Conservation (phyloP, 1,140 invertebrate genomes). For the Eupristina koningsbergeri region DNA sequence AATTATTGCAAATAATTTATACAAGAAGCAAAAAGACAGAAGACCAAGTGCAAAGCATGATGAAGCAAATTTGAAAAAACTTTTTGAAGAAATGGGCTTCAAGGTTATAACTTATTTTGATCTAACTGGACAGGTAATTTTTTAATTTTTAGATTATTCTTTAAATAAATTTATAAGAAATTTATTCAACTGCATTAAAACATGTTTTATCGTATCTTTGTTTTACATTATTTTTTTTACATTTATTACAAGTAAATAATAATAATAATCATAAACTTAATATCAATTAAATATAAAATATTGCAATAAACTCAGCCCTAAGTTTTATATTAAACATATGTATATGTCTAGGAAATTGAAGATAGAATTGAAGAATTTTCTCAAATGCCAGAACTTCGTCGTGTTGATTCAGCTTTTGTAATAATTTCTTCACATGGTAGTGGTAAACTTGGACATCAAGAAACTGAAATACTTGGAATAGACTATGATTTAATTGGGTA, state of each 20-base stretch:
- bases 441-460: constrained; percentile 56
- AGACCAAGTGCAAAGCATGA: constrained; percentile 74
- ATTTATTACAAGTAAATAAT: too few relatives aligned
- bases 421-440: constrained; percentile 77
- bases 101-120: constrained; percentile 67
- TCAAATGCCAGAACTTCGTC: constrained; percentile 59
- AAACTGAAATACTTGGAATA: constrained; percentile 62
- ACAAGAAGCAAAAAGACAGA: constrained; percentile 50
- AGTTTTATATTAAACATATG: background rate
- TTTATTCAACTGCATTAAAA: too few relatives aligned
- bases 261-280: too few relatives aligned
- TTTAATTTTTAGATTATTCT: too few relatives aligned
- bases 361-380: constrained; percentile 64
- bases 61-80: constrained; percentile 69
- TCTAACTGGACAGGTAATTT: constrained; percentile 66
- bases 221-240: too few relatives aligned
- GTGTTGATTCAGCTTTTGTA: constrained; percentile 75
- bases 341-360: constrained; percentile 66
- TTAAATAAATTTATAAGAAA: too few relatives aligned
- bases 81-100: constrained; percentile 76
- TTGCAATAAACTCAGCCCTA: too few relatives aligned
- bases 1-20: constrained; percentile 75
- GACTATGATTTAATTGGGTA: constrained; percentile 53
- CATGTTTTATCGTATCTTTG: too few relatives aligned
- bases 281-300: too few relatives aligned